Evolutionary conservation across 2,797 vertebrate genomes (phyloP), one percentile per base, ranked within the genome.

Genomic region (Sardinella longiceps): DNA sequence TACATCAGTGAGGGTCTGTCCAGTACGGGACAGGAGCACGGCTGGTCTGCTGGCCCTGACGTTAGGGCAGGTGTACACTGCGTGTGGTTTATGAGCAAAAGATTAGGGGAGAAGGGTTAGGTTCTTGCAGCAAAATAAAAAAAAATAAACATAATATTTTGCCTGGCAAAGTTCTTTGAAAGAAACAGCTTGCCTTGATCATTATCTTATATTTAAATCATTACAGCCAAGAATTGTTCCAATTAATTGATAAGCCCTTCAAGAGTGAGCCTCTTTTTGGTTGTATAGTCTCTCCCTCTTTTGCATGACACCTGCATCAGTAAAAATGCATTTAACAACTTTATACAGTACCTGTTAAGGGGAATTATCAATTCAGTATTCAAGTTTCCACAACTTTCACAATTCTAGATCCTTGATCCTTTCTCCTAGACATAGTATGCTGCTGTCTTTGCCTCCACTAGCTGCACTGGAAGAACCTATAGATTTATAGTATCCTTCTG

Each of bases 21-120:
- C 60, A 23, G 30, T 74, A 83, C 50, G 85, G 84, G 63, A 85
- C 66, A 82, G 81, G 88, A 88, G 83, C 63, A 48, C 1, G 45
- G 25, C 50, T 85, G 5, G 33, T 51, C 20, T 66, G 60, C 77
- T 85, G 85, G 86, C 84, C 84, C 85, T 83, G 43, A 80, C 53
- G 50, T 85, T 88, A 83, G 82, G 85, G 87, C 87, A 90, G 88
- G 83, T 86, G 85, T 84, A 39, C 66, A 1, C 66, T 37, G 14
- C 33, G 14, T 37, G 30, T 39, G 48, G 45, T 48, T 39, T 28
- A 50, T 50, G 60, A 5, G 14, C 9, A 18, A 5, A 20, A 48
- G 39, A 46, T 11, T 30, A 50, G 20, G 5, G 5, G n/a, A n/a
- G n/a, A n/a, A n/a, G 63, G 66, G n/a, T 46, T 11, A 48, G 66